phyloP scores from a whole-genome alignment of 2,888 invertebrate species.

The Tachina grossa region DNA sequence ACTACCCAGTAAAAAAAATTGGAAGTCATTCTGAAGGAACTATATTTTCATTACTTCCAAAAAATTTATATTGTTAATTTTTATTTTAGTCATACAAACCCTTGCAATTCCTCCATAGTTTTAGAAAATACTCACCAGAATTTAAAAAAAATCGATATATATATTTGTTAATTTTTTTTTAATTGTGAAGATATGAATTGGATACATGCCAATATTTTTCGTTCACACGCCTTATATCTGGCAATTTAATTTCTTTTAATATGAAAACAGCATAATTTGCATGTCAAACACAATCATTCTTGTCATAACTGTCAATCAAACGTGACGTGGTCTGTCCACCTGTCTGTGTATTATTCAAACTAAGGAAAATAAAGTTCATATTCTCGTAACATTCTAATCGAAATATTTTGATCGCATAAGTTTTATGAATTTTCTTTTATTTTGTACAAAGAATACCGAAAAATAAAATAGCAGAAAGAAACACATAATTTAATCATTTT shows the following conservation, averaged over 20 bases:
- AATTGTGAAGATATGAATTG: too few species aligned
- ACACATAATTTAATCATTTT: neutral
- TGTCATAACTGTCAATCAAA: conserved; percentile 38
- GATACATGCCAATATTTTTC: too few species aligned
- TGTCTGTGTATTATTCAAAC: conserved; percentile 3
- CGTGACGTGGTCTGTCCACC: conserved; percentile 9
- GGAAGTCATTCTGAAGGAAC: too few species aligned
- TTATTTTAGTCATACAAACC: too few species aligned
- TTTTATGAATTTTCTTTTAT: neutral
- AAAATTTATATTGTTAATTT: too few species aligned
- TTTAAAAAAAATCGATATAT: too few species aligned
- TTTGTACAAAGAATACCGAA: neutral
- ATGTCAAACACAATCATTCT: conserved; percentile 5
- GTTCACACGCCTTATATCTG: too few species aligned
- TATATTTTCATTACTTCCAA: too few species aligned
- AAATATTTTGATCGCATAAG: neutral
- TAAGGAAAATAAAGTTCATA: neutral
- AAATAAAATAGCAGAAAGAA: neutral
- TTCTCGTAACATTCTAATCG: neutral
- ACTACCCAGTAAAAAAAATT: too few species aligned
- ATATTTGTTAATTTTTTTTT: too few species aligned
- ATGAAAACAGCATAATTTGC: neutral
- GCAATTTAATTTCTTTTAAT: neutral
- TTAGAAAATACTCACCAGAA: too few species aligned
- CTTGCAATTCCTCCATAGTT: too few species aligned